phyloP scores from a whole-genome alignment of 2,888 invertebrate species.

The Hirtodrosophila trivittata region DNA sequence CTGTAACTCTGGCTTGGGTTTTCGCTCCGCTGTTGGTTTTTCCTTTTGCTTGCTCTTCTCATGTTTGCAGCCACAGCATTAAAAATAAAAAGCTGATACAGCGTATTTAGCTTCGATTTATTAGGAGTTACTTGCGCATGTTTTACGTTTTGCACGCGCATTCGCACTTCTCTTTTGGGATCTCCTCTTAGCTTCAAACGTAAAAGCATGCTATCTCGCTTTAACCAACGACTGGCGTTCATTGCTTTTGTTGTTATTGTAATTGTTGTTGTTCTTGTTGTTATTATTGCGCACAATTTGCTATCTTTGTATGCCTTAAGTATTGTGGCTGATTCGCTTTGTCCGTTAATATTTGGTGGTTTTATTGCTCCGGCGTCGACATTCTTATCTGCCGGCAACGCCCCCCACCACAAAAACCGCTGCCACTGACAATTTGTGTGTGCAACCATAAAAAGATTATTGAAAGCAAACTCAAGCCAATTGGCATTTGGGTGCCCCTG shows the following conservation, averaged over 20 bases:
- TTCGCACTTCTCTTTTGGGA: slow-evolving; percentile 38
- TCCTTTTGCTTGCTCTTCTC: slow-evolving; percentile 23
- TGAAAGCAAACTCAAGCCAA: slow-evolving; percentile 53
- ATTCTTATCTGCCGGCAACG: slow-evolving; percentile 54
- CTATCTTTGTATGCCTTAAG: slow-evolving; percentile 34
- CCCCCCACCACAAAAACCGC: slow-evolving; percentile 11
- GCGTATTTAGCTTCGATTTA: slow-evolving; percentile 48
- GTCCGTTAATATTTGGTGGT: slow-evolving; percentile 56
- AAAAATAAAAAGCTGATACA: slow-evolving; percentile 27
- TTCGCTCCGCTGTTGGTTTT: slow-evolving; percentile 6
- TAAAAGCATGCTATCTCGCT: slow-evolving; percentile 27
- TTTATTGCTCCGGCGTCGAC: slow-evolving; percentile 60
- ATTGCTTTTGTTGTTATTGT: slow-evolving; percentile 12
- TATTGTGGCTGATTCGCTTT: slow-evolving; percentile 42
- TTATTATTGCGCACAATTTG: slow-evolving; percentile 42
- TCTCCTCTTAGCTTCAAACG: slow-evolving; percentile 19
- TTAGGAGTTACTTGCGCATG: slow-evolving; percentile 59
- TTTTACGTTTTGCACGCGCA: slow-evolving; percentile 66
- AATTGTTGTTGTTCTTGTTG: slow-evolving; percentile 24
- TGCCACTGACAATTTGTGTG: slow-evolving; percentile 45
- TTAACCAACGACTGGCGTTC: slow-evolving; percentile 7
- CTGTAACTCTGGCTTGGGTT: slow-evolving; percentile 5
- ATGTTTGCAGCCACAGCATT: slow-evolving; percentile 39
- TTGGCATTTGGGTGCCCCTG: slow-evolving; percentile 52
- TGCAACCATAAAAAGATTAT: slow-evolving; percentile 65